Conservation (phyloP, 2,113 vertebrate genomes). For the Burhinus oedicnemus region DNA sequence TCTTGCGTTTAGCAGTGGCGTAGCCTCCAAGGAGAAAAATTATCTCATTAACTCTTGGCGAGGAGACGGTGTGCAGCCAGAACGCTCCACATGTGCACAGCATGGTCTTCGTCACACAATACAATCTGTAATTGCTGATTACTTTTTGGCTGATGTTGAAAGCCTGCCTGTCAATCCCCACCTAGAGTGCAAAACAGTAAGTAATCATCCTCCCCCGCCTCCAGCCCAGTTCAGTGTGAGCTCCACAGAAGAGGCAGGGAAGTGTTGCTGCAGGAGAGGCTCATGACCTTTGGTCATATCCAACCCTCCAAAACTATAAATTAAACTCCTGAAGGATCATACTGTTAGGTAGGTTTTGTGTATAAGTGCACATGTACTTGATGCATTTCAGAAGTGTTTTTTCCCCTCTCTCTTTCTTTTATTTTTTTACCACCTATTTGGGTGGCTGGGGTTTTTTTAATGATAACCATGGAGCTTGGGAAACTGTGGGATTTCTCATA, state of each 20-base stretch:
- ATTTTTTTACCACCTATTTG: not conserved
- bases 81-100: not conserved
- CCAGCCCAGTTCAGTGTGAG: not conserved
- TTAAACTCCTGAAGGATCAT: not conserved
- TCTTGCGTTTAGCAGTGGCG: not conserved
- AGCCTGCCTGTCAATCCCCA: not conserved
- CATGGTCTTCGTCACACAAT: not conserved
- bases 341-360: not conserved
- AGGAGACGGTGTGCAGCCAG: not conserved
- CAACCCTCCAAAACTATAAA: not conserved
- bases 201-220: not conserved
- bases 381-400: not conserved
- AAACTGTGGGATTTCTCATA: not conserved
- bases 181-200: slow-evolving; percentile 1
- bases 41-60: not conserved
- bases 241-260: not conserved
- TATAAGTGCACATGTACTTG: not conserved
- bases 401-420: not conserved
- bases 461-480: not conserved
- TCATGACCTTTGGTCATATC: not conserved
- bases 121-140: not conserved
- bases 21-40: not conserved
- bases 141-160: slow-evolving; percentile 28
- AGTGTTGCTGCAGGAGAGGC: not conserved
- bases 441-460: not conserved